Base-by-base conservation (phyloP, 1,140 invertebrate species). In the Drosophila mauritiana region DNA sequence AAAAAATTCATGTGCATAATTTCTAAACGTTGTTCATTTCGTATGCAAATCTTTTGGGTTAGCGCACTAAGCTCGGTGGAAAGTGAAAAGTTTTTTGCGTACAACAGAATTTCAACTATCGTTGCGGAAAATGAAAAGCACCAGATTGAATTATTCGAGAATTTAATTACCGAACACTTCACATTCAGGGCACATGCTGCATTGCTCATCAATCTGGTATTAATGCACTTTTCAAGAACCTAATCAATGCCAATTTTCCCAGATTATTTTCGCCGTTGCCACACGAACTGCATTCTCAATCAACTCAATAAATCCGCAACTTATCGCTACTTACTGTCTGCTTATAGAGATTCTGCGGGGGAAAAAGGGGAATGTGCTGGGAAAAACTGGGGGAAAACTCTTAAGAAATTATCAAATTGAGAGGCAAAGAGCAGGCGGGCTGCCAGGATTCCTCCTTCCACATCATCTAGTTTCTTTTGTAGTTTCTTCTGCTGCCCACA, bases 1-100 rank as follows among this genome's bases (percentile, higher is more conserved):
- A 73, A 77, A 56, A 67, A 89, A 88, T 88, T 78, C 82, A 89
- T 84, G 80, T 80, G 84, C 84, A 88, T 88, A 88, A 89, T 84
- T 80, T 72, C 64, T 83, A 62, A 56, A 78, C 53, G 77, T 48
- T 88, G 77, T 78, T 89, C 84, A 89, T 89, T 88, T 90, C 59
- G 61, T 84, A 89, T 88, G 84, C 61, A 89, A 88, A 88, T 88
- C 84, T 59, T 68, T 43, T 74, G 63, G 61, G 49, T 39, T 45
- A 61, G 61, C 73, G 45, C 55, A 36, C 36, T 36, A 48, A 65
- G 37, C 36, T 40, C 17, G 4, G 42, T 27, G 63, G 58, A 46
- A 45, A 45, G 49, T 48, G 45, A 39, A 45, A 61, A 58, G 11
- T 56, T 40, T 37, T 34, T 22, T 20, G 45, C 42, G 22, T 27